phyloP scores from a whole-genome alignment of 1,140 invertebrate genomes.

The Aphis craccivora region DNA sequence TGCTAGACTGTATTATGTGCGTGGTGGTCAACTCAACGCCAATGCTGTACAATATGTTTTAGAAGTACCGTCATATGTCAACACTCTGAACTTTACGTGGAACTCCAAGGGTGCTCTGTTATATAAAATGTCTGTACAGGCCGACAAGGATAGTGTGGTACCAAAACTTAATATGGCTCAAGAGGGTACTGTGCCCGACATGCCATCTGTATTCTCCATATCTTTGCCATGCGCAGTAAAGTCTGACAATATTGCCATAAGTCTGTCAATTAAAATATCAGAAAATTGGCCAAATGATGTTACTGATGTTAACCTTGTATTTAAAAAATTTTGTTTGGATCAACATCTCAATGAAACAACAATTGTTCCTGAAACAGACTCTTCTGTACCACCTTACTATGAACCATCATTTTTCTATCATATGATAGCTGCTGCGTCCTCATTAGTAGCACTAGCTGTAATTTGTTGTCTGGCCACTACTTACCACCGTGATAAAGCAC shows the following conservation, averaged over 20 bases:
- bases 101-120: not conserved
- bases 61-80: not conserved
- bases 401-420: constrained; percentile 30
- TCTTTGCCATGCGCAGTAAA: not conserved
- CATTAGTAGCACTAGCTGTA: not conserved
- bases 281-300: not conserved
- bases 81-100: constrained; percentile 25
- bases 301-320: not conserved
- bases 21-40: not conserved
- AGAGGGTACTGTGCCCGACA: not conserved
- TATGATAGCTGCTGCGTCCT: not conserved
- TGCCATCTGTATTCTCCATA: not conserved
- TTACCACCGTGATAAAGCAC: not conserved
- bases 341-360: not conserved
- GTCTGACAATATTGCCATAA: not conserved
- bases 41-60: not conserved
- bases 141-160: not conserved
- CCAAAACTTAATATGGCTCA: not conserved
- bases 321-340: not conserved
- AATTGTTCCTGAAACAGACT: not conserved
- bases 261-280: not conserved
- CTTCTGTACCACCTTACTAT: not conserved
- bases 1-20: constrained; percentile 41
- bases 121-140: not conserved
- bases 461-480: constrained; percentile 31